Conservation (phyloP, 2,888 invertebrate species). For the Drosophila cognata region DNA sequence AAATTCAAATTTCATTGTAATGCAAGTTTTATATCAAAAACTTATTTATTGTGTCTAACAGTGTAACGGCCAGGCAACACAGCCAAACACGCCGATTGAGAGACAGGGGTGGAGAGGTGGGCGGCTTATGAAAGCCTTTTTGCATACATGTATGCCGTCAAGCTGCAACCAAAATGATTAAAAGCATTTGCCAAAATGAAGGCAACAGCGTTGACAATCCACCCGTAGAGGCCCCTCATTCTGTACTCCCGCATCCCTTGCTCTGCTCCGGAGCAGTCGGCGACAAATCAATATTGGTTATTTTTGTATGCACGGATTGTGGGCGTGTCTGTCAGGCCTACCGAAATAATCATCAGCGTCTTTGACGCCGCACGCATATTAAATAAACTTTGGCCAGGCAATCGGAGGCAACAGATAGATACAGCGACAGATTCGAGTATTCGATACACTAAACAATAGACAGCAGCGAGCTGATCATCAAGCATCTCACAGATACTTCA, state of each 20-base stretch:
- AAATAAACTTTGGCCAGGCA: slow-evolving; percentile 65
- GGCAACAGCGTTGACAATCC: slow-evolving; percentile 48
- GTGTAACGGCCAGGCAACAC: slow-evolving; percentile 13
- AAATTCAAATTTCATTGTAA: slow-evolving; percentile 24
- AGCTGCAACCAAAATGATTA: slow-evolving; percentile 60
- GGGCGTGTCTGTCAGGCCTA: slow-evolving; percentile 63
- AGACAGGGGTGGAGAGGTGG: not conserved
- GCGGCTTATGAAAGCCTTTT: slow-evolving; percentile 40
- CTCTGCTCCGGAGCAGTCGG: slow-evolving; percentile 9
- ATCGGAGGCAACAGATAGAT: slow-evolving; percentile 5
- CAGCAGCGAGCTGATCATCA: slow-evolving; percentile 32
- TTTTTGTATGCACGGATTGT: slow-evolving; percentile 75
- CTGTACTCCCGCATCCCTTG: not conserved
- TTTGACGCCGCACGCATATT: slow-evolving; percentile 79
- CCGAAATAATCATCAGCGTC: slow-evolving; percentile 77
- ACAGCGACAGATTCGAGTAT: slow-evolving; percentile 36
- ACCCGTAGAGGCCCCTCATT: slow-evolving; percentile 3
- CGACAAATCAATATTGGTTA: slow-evolving; percentile 79
- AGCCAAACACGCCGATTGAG: not conserved
- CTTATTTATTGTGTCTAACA: slow-evolving; percentile 10
- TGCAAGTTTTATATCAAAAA: slow-evolving; percentile 11
- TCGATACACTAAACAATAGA: slow-evolving; percentile 53
- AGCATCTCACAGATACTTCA: slow-evolving; percentile 52
- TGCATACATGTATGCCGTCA: slow-evolving; percentile 53
- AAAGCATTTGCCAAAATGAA: slow-evolving; percentile 58